phyloP scores from a whole-genome alignment of 2,888 invertebrate genomes.

The Anthoptus insignis region DNA sequence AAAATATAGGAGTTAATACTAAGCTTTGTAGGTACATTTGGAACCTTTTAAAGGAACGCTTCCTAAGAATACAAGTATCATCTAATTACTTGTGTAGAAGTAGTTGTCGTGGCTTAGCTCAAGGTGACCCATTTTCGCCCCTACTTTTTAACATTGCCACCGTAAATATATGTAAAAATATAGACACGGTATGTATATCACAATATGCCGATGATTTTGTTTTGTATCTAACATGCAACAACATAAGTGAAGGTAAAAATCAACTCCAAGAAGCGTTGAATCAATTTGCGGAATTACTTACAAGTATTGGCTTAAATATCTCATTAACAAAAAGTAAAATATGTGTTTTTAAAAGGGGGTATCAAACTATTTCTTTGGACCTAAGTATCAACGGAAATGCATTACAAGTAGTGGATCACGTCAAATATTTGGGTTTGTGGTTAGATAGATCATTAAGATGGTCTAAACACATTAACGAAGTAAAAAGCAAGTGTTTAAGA shows the following conservation, averaged over 20 bases:
- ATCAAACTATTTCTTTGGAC: too few relatives aligned
- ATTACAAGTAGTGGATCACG: background rate
- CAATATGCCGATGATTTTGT: too few relatives aligned
- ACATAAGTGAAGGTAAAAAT: background rate
- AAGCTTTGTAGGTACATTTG: background rate
- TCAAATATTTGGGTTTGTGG: constrained; percentile 1
- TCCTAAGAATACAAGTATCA: background rate
- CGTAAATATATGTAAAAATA: background rate
- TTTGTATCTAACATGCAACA: background rate
- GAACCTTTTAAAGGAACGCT: background rate
- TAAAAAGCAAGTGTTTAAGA: too few relatives aligned
- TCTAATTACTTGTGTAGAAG: background rate
- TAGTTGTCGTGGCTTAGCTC: background rate
- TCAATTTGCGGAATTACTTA: background rate
- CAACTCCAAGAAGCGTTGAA: background rate
- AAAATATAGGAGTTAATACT: background rate
- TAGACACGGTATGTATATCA: background rate
- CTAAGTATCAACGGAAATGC: too few relatives aligned
- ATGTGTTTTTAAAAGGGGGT: constrained; percentile 3
- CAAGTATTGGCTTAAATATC: background rate
- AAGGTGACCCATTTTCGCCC: background rate
- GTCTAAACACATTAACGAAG: background rate
- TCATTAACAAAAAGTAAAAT: background rate
- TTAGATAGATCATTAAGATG: background rate
- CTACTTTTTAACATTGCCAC: background rate